Conservation (phyloP, 2,113 vertebrate genomes). For the Alouatta palliata region DNA sequence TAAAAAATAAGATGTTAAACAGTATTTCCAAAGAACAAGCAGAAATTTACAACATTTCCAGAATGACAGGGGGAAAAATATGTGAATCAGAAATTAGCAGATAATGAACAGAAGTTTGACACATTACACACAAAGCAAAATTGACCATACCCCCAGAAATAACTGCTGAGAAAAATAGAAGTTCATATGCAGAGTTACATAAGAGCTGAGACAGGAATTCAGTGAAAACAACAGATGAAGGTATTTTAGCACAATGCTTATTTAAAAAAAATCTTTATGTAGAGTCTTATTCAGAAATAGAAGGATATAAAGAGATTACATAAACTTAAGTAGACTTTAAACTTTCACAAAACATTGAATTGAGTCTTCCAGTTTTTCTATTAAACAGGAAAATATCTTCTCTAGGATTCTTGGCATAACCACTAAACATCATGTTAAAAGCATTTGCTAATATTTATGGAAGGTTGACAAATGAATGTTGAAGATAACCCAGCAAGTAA, state of each 20-base stretch:
- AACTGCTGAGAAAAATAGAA: conserved; percentile 41
- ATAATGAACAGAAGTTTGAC: conserved; percentile 41
- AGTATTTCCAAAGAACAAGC: not conserved
- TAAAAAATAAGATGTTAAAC: not conserved
- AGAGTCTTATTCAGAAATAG: conserved; percentile 52
- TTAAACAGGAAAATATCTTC: conserved; percentile 49
- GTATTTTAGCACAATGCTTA: conserved; percentile 32
- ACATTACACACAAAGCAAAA: conserved; percentile 43
- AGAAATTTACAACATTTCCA: conserved; percentile 2
- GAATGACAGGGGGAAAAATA: not conserved
- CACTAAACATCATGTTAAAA: not conserved
- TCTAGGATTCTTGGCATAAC: not conserved
- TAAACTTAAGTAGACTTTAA: conserved; percentile 35
- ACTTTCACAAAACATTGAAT: conserved; percentile 20
- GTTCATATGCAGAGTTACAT: conserved; percentile 37
- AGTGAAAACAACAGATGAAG: conserved; percentile 44
- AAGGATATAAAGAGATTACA: conserved; percentile 40
- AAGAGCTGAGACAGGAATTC: not conserved
- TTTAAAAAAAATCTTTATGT: conserved; percentile 35
- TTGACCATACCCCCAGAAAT: conserved; percentile 41
- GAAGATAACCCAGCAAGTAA: not conserved
- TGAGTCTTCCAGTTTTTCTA: conserved; percentile 1
- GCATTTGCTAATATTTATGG: not conserved
- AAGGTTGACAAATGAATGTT: not conserved
- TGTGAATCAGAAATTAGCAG: conserved; percentile 27